Conservation (phyloP, 2,113 vertebrate species). For the Myotis yumanensis region DNA sequence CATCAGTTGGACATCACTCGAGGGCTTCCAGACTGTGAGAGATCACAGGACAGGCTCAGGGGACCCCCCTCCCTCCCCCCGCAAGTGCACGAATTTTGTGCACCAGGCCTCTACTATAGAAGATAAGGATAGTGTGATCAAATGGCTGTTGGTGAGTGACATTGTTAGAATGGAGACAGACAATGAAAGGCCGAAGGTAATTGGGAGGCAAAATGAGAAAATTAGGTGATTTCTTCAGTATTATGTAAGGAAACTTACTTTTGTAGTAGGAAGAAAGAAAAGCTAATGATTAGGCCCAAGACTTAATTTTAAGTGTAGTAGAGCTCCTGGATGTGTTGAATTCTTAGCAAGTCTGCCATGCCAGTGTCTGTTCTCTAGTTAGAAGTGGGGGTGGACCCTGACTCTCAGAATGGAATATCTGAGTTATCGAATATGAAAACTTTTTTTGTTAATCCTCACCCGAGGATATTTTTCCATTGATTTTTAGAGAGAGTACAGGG, state of each 20-base stretch:
- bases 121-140: neutral
- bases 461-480: too few relatives aligned
- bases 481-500: too few relatives aligned
- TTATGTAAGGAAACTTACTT: neutral
- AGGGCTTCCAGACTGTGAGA: too few relatives aligned
- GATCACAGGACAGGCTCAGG: too few relatives aligned
- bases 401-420: neutral
- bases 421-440: neutral
- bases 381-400: neutral
- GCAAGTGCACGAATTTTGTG: too few relatives aligned
- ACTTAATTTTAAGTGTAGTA: slow-evolving; percentile 20
- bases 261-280: neutral
- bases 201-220: neutral
- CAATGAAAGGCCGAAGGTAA: neutral
- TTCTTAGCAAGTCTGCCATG: neutral
- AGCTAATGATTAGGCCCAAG: neutral
- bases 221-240: neutral
- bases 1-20: too few relatives aligned
- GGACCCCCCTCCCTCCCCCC: too few relatives aligned
- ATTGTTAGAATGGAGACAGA: neutral
- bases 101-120: too few relatives aligned
- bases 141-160: neutral
- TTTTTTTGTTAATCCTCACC: too few relatives aligned
- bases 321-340: neutral
- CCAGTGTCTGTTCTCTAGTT: neutral